A percentile compares a stretch with the other conserved stretches of the same genome.
phyloP scores from a whole-genome alignment of 2,113 vertebrate species.

The Caranx melampygus region DNA sequence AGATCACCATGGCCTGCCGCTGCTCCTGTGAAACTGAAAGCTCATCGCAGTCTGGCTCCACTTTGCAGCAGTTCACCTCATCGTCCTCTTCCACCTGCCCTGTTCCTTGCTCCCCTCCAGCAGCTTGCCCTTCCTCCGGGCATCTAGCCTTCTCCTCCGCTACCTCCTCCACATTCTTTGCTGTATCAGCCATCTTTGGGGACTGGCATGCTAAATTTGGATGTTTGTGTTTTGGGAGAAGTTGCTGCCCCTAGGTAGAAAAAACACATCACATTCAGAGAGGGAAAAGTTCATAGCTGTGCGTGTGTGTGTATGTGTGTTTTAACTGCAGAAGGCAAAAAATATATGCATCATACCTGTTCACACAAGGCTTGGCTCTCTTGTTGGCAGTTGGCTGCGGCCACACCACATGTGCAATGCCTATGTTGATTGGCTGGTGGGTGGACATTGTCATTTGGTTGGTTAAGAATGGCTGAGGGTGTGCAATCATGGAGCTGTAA shows the following conservation, averaged over 20 bases:
- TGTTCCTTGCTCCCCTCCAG: conserved; percentile 71
- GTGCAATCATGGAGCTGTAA: conserved; percentile 94
- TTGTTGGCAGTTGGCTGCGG: conserved; percentile 93
- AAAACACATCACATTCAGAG: conserved; percentile 22
- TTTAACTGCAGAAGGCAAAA: not conserved
- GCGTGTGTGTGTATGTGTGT: not conserved
- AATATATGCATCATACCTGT: conserved; percentile 85
- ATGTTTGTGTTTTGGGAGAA: conserved; percentile 89
- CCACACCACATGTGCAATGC: conserved; percentile 98
- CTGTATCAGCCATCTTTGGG: conserved; percentile 91
- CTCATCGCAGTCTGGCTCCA: conserved; percentile 85
- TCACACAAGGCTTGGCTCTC: conserved; percentile 91
- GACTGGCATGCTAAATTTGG: conserved; percentile 90
- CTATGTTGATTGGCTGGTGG: conserved; percentile 97
- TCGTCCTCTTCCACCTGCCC: conserved; percentile 75
- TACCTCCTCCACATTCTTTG: conserved; percentile 86
- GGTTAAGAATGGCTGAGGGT: conserved; percentile 93
- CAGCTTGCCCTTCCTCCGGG: conserved; percentile 81
- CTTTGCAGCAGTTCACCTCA: conserved; percentile 76
- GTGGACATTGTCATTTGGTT: conserved; percentile 97
- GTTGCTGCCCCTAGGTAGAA: conserved; percentile 86
- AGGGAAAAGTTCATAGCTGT: not conserved
- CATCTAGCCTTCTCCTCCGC: conserved; percentile 83
- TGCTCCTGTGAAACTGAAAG: conserved; percentile 84
- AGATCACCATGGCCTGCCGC: conserved; percentile 90